Base-by-base conservation (phyloP, 1,140 invertebrate species). In the Ruditapes philippinarum region DNA sequence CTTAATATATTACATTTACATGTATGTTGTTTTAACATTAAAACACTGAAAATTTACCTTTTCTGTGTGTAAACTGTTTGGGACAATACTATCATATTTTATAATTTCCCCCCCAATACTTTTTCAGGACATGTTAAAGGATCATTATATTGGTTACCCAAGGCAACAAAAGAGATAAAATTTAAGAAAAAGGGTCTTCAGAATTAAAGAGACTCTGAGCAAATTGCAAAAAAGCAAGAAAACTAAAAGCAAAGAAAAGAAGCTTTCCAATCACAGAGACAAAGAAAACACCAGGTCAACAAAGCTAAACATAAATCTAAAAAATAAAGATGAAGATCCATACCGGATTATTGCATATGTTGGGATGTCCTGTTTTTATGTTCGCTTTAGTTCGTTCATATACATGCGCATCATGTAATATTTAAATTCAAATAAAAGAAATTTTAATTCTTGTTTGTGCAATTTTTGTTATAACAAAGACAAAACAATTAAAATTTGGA, bases 151-250 rank as follows among this genome's bases (percentile, higher is more conserved):
- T 90, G 93, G 95, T 17, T 96, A 96, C 22, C 70, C n/a, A 45
- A 7, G 79, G 81, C n/a, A 89, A 51, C 81, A 82, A 73, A 25
- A 42, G 51, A 78, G 62, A 89, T 19, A 89, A 92, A 60, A 93
- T 91, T 65, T 91, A 93, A 78, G 38, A 42, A 25, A 89, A 89
- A n/a, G 87, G 70, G 33, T n/a, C n/a, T 14, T 92, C 19, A 86
- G 95, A 98, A 93, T 76, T 98, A 51, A 93, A 96, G 91, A 96
- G 95, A 28, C 97, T 97, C 0, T 97, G 98, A 84, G 97, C 98
- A 93, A 97, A 98, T 87, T 57, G 54, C 54, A 93, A 97, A 3
- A 98, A 98, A 93, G 95, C 96, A 1, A 96, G 97, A 81, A 96
- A 96, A 76, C 91, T 96, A 3, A 96, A 97, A 38, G 97, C 97